These are phyloP conservation scores for Nannoperca australis DNA, from an alignment of 2,797 vertebrate species.

Conservation along the genomic window DNA sequence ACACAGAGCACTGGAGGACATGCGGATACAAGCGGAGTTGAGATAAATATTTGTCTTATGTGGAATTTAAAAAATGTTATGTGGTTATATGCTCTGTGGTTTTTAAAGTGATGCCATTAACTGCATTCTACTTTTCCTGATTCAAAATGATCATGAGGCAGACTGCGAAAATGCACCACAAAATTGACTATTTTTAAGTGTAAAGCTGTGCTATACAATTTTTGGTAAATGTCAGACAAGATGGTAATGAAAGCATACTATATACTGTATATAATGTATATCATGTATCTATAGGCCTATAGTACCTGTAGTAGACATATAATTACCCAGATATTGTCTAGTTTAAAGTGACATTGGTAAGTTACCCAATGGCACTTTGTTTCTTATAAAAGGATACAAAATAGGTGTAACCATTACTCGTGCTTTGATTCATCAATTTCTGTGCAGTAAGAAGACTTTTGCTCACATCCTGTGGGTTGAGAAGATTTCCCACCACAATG, in stretches of 20 bases:
- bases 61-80: constrained; percentile 4
- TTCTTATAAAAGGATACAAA: not conserved
- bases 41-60: constrained; percentile 11
- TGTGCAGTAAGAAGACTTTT: not conserved
- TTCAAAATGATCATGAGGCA: not conserved
- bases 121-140: not conserved
- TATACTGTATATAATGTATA: not conserved
- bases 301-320: not conserved
- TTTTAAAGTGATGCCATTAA: constrained; percentile 24
- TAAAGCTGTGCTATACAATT: not conserved
- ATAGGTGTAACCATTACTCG: not conserved
- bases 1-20: constrained; percentile 90
- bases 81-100: not conserved
- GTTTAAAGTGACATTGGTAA: not conserved
- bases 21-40: constrained; percentile 15
- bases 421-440: not conserved
- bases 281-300: not conserved
- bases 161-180: not conserved
- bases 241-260: not conserved
- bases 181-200: not conserved
- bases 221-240: not conserved
- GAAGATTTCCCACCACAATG: not conserved
- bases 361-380: not conserved
- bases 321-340: constrained; percentile 1
- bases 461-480: not conserved